Evolutionary conservation across 2,797 vertebrate species (phyloP), one percentile per base, ranked within the genome.

Genomic region (Menidia menidia): DNA sequence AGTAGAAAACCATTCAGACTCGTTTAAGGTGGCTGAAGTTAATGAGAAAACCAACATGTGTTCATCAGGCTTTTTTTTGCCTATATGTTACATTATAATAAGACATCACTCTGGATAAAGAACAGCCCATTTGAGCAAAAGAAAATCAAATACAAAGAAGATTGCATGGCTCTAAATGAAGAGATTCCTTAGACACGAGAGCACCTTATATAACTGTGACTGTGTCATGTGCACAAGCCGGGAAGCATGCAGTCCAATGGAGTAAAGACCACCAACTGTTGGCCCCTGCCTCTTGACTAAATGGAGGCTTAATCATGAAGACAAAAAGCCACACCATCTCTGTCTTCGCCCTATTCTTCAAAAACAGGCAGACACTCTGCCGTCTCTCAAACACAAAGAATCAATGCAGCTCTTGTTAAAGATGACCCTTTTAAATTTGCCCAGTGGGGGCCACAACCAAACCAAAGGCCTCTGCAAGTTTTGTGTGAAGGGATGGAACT

Each of bases 351-450:
- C 74, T 30, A 30, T 72, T 57, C 64, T 72, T 87, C 67, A 86
- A 78, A 84, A 80, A 65, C 75, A 84, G 68, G 73, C 62, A 81
- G 73, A 72, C 85, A 68, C 56, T 42, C 64, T 78, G 77, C 80
- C 75, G 82, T 69, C 73, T 69, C 78, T 84, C 78, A 78, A 82
- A 84, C 75, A 87, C 60, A 72, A 59, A 84, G 73, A 88, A 87
- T 89, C 86, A 89, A 87, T 89, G 82, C 59, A 42, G 59, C 48
- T 61, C 88, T 91, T 89, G 88, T 92, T 92, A 88, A 92, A 89
- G 73, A 10, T 77, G 85, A 89, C 88, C 87, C 88, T 89, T 77
- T 86, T 87, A 87, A 88, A 92, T 77, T 83, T 60, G 69, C 87
- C 77, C 78, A 48, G 54, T 64, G 70, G 84, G 75, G 78, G 66